A percentile compares a stretch with the other conserved stretches of the same genome.
These are phyloP conservation scores for Trachythela sp. DNA, from an alignment of 64 coral and sea anemone species.

Conservation along the genomic window DNA sequence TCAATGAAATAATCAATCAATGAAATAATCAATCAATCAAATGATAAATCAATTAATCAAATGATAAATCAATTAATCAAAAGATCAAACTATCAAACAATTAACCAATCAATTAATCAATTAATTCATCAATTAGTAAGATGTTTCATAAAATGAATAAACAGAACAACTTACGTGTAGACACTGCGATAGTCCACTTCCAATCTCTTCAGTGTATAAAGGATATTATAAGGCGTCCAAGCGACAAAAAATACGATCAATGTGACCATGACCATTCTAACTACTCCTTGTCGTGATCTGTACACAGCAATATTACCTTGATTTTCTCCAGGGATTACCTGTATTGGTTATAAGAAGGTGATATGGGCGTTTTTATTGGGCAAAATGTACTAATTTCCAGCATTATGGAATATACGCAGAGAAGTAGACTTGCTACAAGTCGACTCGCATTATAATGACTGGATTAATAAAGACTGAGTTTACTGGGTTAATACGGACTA, in stretches of 20 bases:
- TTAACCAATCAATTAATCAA: not conserved
- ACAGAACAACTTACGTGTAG: not conserved
- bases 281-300: not conserved
- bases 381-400: too few species aligned
- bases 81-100: not conserved
- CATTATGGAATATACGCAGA: too few species aligned
- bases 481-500: too few species aligned
- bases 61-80: not conserved
- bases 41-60: not conserved
- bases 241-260: not conserved
- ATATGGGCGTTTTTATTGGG: not conserved
- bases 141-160: too few species aligned
- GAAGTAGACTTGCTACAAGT: too few species aligned
- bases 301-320: not conserved
- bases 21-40: not conserved
- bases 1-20: not conserved
- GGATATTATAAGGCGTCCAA: conserved; percentile 16
- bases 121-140: too few species aligned
- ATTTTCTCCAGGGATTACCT: not conserved
- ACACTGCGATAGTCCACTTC: conserved; percentile 1
- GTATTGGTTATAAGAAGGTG: not conserved
- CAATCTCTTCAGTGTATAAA: not conserved
- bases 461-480: too few species aligned
- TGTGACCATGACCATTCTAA: not conserved
- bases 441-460: too few species aligned